Evolutionary conservation across 1,140 invertebrate species (phyloP).

Genomic region (Araneus ventricosus): DNA sequence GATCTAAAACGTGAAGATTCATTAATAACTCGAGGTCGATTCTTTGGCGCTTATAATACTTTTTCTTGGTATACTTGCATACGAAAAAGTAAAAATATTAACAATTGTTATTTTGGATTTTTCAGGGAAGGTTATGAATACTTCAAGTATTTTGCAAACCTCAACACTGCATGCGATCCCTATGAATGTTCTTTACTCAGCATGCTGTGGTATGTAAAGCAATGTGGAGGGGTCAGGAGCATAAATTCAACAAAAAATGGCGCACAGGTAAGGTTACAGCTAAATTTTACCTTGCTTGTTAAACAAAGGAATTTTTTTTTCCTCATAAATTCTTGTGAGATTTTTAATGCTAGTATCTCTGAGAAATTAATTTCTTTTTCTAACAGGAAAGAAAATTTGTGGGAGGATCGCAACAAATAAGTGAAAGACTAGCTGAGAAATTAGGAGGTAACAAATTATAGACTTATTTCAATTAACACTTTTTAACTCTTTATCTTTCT

Average conservation of each 20-base stretch:
- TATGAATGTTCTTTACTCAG: conserved; percentile 79
- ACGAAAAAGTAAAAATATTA: no score
- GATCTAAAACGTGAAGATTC: no score
- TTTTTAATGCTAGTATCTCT: no score
- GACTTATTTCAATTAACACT: not conserved
- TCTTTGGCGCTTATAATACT: no score
- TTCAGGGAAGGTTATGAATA: conserved; percentile 50
- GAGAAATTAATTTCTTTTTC: not conserved
- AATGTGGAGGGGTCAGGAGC: conserved; percentile 77
- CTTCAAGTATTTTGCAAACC: conserved; percentile 71
- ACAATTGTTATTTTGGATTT: not conserved
- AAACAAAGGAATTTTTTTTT: no score
- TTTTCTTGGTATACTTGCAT: no score
- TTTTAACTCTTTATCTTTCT: not conserved
- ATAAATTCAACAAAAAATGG: conserved; percentile 79
- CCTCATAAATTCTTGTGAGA: no score
- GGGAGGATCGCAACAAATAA: conserved; percentile 80
- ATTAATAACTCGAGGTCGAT: no score
- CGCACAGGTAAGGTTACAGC: conserved; percentile 76
- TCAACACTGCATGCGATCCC: conserved; percentile 78
- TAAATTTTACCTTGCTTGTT: not conserved
- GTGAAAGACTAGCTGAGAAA: conserved; percentile 78
- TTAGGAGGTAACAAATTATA: conserved; percentile 76
- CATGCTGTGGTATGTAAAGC: conserved; percentile 80
- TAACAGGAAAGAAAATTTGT: conserved; percentile 79